Base-by-base conservation (phyloP, 2,797 vertebrate genomes). In the Coreius guichenoti region DNA sequence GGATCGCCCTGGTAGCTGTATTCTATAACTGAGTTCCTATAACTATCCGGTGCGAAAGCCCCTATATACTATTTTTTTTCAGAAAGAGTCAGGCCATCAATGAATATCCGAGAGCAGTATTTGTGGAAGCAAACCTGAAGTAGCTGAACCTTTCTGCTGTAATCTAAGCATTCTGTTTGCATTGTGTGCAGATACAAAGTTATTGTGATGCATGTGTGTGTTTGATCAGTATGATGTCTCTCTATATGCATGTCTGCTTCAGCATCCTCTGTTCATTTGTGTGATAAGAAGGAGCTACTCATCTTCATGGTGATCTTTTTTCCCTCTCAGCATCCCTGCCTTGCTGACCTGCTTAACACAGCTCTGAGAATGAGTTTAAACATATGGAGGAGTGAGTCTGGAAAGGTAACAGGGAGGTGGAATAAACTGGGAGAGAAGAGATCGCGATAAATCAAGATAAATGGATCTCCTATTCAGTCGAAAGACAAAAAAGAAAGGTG, bases 261-360 rank as follows among this genome's bases (percentile, higher is more conserved):
- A 81, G 68, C 63, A 54, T 75, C 33, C 80, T 31, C 67, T 61
- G 63, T 86, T 83, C 56, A 75, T 80, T 65, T 72, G 63, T 83
- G 26, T 72, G 78, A 86, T 78, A 73, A 33, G 83, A 83, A 47
- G 14, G 78, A 51, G 78, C 65, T 86, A 82, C 78, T 86, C 85
- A 85, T 87, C 89, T 88, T 85, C 77, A 11, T 86, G 77, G 61
- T 81, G 82, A 74, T 85, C 80, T 82, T 81, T 39, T 49, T 65
- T 75, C 68, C 21, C 68, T 82, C 85, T 84, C 72, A 83, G 68
- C 89, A 90, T 87, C 73, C 74, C 83, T 88, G 63, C 81, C 77
- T 80, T 81, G 86, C 87, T 89, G 89, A 90, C 85, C 89, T 87
- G 86, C 83, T 86, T 89, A 86, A 89, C 72, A 61, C 80, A 82